Base-by-base conservation (phyloP, 2,113 vertebrate species). In the Antigone vipio region DNA sequence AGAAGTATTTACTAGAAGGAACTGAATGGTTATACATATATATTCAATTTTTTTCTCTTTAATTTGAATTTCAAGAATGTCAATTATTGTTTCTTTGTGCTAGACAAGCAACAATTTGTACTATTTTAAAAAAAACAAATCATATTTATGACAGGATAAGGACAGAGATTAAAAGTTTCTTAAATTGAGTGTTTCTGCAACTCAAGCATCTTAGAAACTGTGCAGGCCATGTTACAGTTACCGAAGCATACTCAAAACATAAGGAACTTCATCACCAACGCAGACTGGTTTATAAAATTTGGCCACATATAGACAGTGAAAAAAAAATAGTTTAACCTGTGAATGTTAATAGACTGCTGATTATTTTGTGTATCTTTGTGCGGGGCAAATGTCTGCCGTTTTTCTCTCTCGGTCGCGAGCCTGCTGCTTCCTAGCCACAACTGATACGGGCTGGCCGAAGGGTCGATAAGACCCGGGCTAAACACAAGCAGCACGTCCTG, bases 31-130 rank as follows among this genome's bases (percentile, higher is more conserved):
- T 42, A 38, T 42, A 40, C 64, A 92, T 82, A 71, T 85, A 24
- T 40, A 44, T 63, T 83, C 53, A 16, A 30, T 19, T 27, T 88
- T 74, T 59, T 60, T 79, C 5, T 50, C 18, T 68, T 63, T n/a
- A 72, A 85, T 76, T 76, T 66, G 75, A 42, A 85, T 82, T 76
- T 71, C 40, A 92, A 75, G 77, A 77, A 59, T 52, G 6, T 67
- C n/a, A 78, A 22, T 58, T 84, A 40, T 29, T 32, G 24, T 21
- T 64, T 88, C 30, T 67, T 35, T 49, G n/a, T 42, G 50, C 58
- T 81, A 88, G 74, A 68, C 34, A 49, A 80, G n/a, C 20, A 66
- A 72, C 2, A 0, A 88, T 86, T 87, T 75, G 32, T 52, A 52
- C 12, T 49, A 8, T 64, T 92, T 50, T 9, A n/a, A 85, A 83